These are phyloP conservation scores for Lasioglossum pauxillum DNA, from an alignment of 2,888 invertebrate genomes.

Conservation along the genomic window DNA sequence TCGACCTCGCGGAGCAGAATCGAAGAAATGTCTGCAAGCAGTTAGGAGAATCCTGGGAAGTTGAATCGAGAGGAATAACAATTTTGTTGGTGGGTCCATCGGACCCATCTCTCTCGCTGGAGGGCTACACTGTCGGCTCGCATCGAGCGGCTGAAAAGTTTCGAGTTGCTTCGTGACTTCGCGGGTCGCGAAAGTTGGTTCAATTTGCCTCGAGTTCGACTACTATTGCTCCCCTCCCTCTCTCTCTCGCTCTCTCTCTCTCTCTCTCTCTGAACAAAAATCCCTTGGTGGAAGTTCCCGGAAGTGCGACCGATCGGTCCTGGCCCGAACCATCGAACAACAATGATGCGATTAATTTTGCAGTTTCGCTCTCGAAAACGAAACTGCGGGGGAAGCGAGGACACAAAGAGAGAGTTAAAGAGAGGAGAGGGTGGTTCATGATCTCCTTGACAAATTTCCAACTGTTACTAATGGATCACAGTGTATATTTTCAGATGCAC, in stretches of 20 bases:
- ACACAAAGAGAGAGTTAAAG: neutral
- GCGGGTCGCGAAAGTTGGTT: constrained; percentile 11
- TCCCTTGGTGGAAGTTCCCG: neutral
- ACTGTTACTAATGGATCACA: neutral
- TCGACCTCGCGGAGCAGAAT: neutral
- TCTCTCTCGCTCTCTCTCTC: neutral
- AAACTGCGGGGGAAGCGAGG: neutral
- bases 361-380: neutral
- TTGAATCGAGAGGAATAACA: constrained; percentile 3
- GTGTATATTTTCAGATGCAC: neutral
- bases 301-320: neutral
- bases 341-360: neutral
- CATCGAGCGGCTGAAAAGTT: neutral
- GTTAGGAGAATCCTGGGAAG: neutral
- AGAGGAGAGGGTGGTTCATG: neutral
- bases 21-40: neutral
- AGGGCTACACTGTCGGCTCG: neutral
- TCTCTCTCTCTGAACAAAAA: neutral
- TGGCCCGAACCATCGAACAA: neutral
- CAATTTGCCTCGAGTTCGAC: constrained; percentile 34
- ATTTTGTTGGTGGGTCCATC: neutral
- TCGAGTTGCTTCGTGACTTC: constrained; percentile 3
- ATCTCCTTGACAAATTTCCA: neutral
- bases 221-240: neutral
- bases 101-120: constrained; percentile 3